Evolutionary conservation across 2,113 vertebrate genomes (phyloP).

Genomic region (Chaenogobius annularis): DNA sequence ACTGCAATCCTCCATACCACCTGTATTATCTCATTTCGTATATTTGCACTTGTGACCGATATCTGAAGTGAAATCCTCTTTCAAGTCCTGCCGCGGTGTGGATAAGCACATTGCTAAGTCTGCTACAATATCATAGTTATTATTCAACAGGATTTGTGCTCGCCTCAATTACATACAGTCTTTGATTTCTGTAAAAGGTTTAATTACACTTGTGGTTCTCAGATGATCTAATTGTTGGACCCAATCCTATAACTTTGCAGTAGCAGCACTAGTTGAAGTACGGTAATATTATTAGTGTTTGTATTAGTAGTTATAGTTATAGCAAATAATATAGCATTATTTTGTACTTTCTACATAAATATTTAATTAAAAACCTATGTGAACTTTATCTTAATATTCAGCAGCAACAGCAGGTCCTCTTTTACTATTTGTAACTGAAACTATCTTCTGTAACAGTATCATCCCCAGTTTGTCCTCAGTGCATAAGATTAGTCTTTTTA

Average conservation of each 20-base stretch:
- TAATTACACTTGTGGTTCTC: background rate
- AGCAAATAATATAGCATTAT: too few species aligned
- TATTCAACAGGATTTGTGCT: background rate
- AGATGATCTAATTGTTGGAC: background rate
- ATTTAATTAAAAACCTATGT: background rate
- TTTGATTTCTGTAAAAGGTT: background rate
- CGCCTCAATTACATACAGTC: background rate
- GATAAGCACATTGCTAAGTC: slow-evolving; percentile 13
- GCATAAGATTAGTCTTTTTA: too few species aligned
- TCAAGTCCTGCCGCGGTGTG: slow-evolving; percentile 9
- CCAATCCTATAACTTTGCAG: background rate
- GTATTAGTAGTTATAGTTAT: background rate
- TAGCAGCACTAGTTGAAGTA: background rate
- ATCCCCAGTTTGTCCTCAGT: background rate
- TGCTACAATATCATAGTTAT: background rate
- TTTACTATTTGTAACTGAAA: background rate
- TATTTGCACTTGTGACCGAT: slow-evolving; percentile 42
- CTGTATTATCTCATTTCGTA: slow-evolving; percentile 51
- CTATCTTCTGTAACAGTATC: too few species aligned
- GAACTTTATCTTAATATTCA: background rate
- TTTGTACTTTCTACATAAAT: background rate
- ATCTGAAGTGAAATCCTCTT: slow-evolving; percentile 32
- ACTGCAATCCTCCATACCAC: slow-evolving; percentile 15
- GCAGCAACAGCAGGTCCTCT: background rate
- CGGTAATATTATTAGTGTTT: too few species aligned